These are phyloP conservation scores for Chrysaora quinquecirrha DNA, from an alignment of 30 jellyfish, hydroid and myxozoan species.

Conservation along the genomic window DNA sequence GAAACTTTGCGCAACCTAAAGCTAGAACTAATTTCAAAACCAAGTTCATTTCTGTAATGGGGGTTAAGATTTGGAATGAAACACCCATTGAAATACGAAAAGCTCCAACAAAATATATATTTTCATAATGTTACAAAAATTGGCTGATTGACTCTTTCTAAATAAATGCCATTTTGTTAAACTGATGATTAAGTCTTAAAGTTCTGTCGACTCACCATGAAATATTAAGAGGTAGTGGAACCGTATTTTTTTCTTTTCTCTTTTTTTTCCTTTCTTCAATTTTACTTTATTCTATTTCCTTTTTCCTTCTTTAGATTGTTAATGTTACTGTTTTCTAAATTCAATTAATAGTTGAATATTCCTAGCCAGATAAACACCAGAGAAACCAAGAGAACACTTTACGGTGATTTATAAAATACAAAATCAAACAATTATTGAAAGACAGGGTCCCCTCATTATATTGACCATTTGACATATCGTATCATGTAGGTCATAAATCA, in stretches of 20 bases:
- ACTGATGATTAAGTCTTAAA: no score
- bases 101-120: background rate
- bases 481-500: no score
- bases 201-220: background rate
- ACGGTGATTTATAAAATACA: no score
- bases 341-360: no score
- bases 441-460: no score
- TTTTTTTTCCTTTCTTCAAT: no score
- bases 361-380: no score
- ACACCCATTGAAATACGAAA: background rate
- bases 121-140: background rate
- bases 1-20: background rate
- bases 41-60: background rate
- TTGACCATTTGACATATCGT: no score
- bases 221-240: background rate
- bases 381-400: no score
- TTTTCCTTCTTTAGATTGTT: background rate
- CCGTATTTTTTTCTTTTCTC: background rate
- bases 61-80: background rate
- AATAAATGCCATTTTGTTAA: no score
- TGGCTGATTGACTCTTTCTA: background rate
- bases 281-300: background rate
- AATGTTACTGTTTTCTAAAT: background rate
- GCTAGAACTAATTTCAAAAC: background rate
- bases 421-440: no score